A percentile compares a stretch with the other conserved stretches of the same genome.
phyloP scores from a whole-genome alignment of 1,140 invertebrate genomes.

The Orussus abietinus region DNA sequence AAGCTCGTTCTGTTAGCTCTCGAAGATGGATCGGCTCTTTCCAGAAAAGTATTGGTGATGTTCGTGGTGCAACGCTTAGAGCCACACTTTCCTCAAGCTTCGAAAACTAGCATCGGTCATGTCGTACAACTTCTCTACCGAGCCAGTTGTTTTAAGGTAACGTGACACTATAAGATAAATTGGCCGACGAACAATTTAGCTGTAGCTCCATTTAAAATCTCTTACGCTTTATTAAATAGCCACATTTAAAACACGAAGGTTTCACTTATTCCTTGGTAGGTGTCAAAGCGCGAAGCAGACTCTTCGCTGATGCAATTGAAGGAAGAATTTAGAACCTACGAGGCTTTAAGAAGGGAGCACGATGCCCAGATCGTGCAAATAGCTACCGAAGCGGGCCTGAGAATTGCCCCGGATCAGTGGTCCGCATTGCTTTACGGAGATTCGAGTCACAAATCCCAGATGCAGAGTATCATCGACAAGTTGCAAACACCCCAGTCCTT shows the following conservation, averaged over 20 bases:
- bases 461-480: conserved; percentile 98
- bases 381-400: conserved; percentile 91
- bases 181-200: too few relatives aligned
- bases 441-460: conserved; percentile 91
- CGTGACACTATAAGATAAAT: too few relatives aligned
- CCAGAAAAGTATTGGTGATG: conserved; percentile 96
- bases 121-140: conserved; percentile 97
- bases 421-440: conserved; percentile 95
- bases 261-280: too few relatives aligned
- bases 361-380: conserved; percentile 99
- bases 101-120: conserved; percentile 97
- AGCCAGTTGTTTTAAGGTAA: conserved; percentile 96
- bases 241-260: too few relatives aligned
- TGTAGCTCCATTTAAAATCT: too few relatives aligned
- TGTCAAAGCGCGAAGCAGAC: conserved; percentile 95
- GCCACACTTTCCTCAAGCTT: conserved; percentile 94
- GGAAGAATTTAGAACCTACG: conserved; percentile 95
- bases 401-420: conserved; percentile 98
- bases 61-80: conserved; percentile 96
- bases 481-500: conserved; percentile 89
- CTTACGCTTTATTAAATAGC: too few relatives aligned
- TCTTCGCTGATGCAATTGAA: conserved; percentile 98
- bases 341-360: conserved; percentile 88
- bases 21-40: conserved; percentile 95
- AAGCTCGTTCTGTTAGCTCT: conserved; percentile 90